phyloP scores from a whole-genome alignment of 2,797 vertebrate species.

The Champsocephalus esox region DNA sequence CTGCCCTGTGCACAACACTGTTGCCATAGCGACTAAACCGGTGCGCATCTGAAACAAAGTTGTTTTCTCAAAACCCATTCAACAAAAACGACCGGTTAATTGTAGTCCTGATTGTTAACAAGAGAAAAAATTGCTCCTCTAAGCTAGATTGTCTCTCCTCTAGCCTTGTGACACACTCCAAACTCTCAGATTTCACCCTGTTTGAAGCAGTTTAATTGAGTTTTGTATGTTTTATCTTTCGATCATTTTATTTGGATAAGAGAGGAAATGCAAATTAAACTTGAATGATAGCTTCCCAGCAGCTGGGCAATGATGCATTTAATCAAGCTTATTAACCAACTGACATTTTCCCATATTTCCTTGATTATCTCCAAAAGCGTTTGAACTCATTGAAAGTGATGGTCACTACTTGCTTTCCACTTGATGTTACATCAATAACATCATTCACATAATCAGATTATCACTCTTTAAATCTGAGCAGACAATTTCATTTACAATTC shows the following conservation, averaged over 20 bases:
- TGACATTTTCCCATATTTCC: conserved; percentile 52
- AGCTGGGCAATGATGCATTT: conserved; percentile 47
- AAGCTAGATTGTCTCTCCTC: not conserved
- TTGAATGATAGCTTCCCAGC: conserved; percentile 48
- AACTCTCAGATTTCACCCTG: conserved; percentile 12
- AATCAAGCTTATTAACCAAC: conserved; percentile 55
- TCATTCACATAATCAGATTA: conserved; percentile 23
- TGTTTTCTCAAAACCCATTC: conserved; percentile 37
- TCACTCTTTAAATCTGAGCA: conserved; percentile 19
- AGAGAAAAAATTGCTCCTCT: not conserved
- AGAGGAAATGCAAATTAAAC: conserved; percentile 49
- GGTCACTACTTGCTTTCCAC: conserved; percentile 8
- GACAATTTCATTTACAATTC: conserved; percentile 23
- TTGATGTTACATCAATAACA: conserved; percentile 19
- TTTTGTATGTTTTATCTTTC: not conserved
- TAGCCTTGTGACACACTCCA: not conserved
- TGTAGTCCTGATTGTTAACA: conserved; percentile 15
- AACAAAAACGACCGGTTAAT: conserved; percentile 17
- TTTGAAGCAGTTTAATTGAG: conserved; percentile 26
- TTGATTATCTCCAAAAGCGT: conserved; percentile 43
- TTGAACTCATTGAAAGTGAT: conserved; percentile 9
- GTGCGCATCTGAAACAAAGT: conserved; percentile 47
- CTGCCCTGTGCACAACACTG: conserved; percentile 39
- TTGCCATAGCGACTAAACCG: conserved; percentile 68
- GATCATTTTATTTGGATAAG: conserved; percentile 41